Evolutionary conservation across 2,113 vertebrate genomes (phyloP).

Genomic region (Ageneiosus marmoratus): DNA sequence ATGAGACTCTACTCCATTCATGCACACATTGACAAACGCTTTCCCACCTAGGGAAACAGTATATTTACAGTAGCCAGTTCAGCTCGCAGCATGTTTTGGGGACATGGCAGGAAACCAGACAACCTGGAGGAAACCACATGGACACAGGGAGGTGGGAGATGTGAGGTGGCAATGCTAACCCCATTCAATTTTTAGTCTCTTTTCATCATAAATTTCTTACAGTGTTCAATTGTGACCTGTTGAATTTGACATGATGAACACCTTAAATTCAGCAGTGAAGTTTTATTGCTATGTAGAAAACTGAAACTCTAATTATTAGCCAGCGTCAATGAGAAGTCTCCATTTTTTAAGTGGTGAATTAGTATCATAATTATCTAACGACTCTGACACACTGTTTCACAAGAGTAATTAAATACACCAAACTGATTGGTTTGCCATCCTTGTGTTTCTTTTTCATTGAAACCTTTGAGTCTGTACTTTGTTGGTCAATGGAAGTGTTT

Average conservation of each 20-base stretch:
- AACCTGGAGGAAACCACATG: background rate
- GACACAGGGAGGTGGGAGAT: background rate
- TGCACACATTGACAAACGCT: background rate
- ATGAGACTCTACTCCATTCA: background rate
- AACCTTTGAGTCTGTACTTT: constrained; percentile 82
- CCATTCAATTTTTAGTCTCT: background rate
- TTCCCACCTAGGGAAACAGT: background rate
- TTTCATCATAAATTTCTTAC: background rate
- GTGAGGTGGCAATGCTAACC: background rate
- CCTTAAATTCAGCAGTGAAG: background rate
- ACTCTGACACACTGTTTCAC: constrained; percentile 73
- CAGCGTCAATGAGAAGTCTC: constrained; percentile 71
- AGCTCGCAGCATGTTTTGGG: background rate
- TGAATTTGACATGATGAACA: no score
- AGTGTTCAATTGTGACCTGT: background rate
- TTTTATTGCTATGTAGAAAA: constrained; percentile 54
- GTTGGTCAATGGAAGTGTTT: constrained; percentile 84
- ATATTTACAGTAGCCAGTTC: background rate
- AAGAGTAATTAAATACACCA: constrained; percentile 83
- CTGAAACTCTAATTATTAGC: constrained; percentile 69
- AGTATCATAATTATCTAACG: constrained; percentile 80
- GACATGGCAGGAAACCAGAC: background rate
- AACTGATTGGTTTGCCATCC: constrained; percentile 80
- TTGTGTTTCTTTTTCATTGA: constrained; percentile 76
- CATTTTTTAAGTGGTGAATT: constrained; percentile 73